phyloP scores from a whole-genome alignment of 2,888 invertebrate species.

The Zaprionus lineosus region DNA sequence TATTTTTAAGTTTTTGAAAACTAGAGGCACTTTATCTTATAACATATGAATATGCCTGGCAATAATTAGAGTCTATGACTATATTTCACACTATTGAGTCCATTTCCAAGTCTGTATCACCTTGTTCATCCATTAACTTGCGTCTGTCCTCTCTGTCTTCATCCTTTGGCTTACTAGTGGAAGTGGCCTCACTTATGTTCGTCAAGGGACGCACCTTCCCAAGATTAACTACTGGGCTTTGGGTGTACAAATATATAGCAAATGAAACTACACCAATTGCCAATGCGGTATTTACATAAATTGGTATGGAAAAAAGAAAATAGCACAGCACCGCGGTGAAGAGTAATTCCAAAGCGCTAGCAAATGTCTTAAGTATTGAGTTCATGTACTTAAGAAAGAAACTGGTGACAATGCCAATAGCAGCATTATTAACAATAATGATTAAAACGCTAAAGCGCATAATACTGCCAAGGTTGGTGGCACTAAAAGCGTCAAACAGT shows the following conservation, averaged over 20 bases:
- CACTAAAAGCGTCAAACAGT: slow-evolving; percentile 85
- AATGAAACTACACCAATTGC: slow-evolving; percentile 92
- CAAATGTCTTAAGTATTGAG: slow-evolving; percentile 97
- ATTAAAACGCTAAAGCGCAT: slow-evolving; percentile 88
- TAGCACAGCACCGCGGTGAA: slow-evolving; percentile 95
- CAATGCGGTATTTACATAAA: slow-evolving; percentile 90
- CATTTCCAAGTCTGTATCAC: slow-evolving; percentile 78
- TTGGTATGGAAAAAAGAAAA: slow-evolving; percentile 92
- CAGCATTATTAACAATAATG: slow-evolving; percentile 94
- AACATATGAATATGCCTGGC: slow-evolving; percentile 21
- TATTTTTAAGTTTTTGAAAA: slow-evolving; percentile 30
- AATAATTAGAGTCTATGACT: slow-evolving; percentile 18
- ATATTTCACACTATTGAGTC: slow-evolving; percentile 76
- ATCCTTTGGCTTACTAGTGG: slow-evolving; percentile 24
- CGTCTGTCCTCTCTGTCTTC: slow-evolving; percentile 56
- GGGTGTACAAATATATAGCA: slow-evolving; percentile 93
- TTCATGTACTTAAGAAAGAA: slow-evolving; percentile 96
- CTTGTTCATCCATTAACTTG: slow-evolving; percentile 70
- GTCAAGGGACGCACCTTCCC: slow-evolving; percentile 77
- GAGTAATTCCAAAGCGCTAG: slow-evolving; percentile 94
- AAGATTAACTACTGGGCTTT: slow-evolving; percentile 91
- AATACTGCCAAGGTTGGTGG: slow-evolving; percentile 84
- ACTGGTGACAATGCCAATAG: slow-evolving; percentile 96
- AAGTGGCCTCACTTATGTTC: slow-evolving; percentile 53
- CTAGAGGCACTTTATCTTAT: slow-evolving; percentile 53